These are phyloP conservation scores for Acrobasis suavella DNA, from an alignment of 2,888 invertebrate species.

Conservation along the genomic window DNA sequence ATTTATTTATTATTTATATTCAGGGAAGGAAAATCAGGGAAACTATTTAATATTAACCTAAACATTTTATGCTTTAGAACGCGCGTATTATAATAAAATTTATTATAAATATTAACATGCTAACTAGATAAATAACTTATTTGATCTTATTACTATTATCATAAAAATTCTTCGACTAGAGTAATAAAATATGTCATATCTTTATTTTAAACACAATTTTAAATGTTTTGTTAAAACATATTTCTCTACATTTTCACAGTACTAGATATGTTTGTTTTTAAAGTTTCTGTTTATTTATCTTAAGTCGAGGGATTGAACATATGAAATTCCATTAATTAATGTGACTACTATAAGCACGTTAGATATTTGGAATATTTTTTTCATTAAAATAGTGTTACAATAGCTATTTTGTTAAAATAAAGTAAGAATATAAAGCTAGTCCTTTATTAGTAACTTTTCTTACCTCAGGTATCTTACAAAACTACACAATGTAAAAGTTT, in stretches of 20 bases:
- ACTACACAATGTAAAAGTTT: background rate
- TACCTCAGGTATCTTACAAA: slow-evolving; percentile 1
- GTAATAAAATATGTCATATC: too few relatives aligned
- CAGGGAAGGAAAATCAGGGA: too few relatives aligned
- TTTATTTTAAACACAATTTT: too few relatives aligned
- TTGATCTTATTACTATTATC: background rate
- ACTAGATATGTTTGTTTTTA: background rate
- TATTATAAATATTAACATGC: background rate
- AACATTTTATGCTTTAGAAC: background rate
- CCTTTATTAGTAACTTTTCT: slow-evolving; percentile 21
- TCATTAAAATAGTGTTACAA: background rate
- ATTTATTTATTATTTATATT: too few relatives aligned
- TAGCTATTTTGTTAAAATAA: background rate
- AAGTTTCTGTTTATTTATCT: too few relatives aligned
- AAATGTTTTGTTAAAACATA: background rate
- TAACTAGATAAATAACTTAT: background rate
- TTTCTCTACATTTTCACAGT: background rate
- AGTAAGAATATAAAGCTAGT: slow-evolving; percentile 35
- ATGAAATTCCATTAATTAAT: slow-evolving; percentile 17
- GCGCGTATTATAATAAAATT: background rate
- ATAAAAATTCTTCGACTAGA: background rate
- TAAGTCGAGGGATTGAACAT: slow-evolving; percentile 1
- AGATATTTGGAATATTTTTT: background rate
- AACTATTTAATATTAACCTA: too few relatives aligned
- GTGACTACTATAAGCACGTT: slow-evolving; percentile 7